Conservation (phyloP, 1,140 invertebrate genomes). For the Lucilia sericata region DNA sequence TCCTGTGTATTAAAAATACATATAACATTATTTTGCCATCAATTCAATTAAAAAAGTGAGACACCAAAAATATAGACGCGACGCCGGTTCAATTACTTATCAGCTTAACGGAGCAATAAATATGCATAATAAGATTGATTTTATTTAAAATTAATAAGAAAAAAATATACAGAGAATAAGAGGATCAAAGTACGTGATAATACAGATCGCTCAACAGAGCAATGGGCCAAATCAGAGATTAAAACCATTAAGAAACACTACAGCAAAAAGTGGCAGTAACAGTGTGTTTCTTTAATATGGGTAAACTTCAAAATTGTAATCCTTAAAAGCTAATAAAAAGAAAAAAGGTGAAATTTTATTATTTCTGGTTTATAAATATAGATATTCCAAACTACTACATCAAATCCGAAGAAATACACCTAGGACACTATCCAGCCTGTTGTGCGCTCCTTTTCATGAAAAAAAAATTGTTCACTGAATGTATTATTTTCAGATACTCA, state of each 20-base stretch:
- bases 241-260: background rate
- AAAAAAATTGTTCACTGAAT: no score
- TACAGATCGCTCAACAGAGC: constrained; percentile 23
- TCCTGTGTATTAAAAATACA: background rate
- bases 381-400: no score
- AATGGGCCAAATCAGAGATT: constrained; percentile 38
- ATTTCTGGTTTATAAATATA: no score
- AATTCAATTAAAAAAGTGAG: constrained; percentile 18
- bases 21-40: background rate
- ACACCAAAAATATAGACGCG: background rate
- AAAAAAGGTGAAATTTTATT: no score
- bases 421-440: no score
- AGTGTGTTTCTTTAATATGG: background rate
- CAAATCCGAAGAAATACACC: no score
- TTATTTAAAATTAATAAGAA: constrained; percentile 7
- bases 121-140: background rate
- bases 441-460: no score
- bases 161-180: background rate
- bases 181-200: constrained; percentile 48
- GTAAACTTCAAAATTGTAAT: no score
- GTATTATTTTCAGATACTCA: no score
- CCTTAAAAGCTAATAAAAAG: no score
- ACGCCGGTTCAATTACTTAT: constrained; percentile 22
- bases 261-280: background rate
- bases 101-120: background rate